Base-by-base conservation (phyloP, 2,888 invertebrate species). In the Orchestes rusci region DNA sequence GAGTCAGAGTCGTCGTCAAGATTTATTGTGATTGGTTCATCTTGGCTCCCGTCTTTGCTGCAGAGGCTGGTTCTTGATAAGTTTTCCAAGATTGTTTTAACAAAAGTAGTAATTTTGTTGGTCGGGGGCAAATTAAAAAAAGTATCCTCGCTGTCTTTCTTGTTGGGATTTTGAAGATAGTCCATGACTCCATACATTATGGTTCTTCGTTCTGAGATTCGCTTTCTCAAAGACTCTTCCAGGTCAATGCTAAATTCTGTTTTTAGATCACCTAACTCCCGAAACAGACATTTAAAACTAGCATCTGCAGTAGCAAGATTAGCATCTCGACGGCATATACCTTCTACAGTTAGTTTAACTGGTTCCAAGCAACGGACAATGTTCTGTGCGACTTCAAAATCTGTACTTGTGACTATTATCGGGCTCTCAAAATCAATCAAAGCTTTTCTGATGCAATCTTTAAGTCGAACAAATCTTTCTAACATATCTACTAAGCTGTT, bases 381-480 rank as follows among this genome's bases (percentile, higher is more conserved):
- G 23, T 23, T 23, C 23, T 23, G 23, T 23, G 23, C 23, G 23
- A 23, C 23, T n/a, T n/a, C n/a, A 5, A 30, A 30, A 30, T 15
- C 16, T 16, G 16, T 33, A 15, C 16, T 15, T 16, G 15, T 35
- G 15, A 35, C 10, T 8, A 18, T 35, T 4, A 35, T 18, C 4
- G 17, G 3, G 10, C 18, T 18, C 3, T 35, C n/a, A n/a, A 15
- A 7, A 18, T 45, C 40, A 16, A 48, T 41, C 17, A 48, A 29
- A 8, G 12, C 29, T 28, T 45, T 45, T 13, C 23, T 16, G n/a
- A 45, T 33, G 17, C 48, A 44, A 37, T 42, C 20, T 30, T 36
- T 49, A 16, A 45, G 30, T 7, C 3, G 8, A 3, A 17, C 19
- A 32, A 51, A 51, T 31, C 45, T 27, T 28, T 50, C 40, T 20